Conservation (phyloP, 1,140 invertebrate species). For the Drosophila pseudoobscura region DNA sequence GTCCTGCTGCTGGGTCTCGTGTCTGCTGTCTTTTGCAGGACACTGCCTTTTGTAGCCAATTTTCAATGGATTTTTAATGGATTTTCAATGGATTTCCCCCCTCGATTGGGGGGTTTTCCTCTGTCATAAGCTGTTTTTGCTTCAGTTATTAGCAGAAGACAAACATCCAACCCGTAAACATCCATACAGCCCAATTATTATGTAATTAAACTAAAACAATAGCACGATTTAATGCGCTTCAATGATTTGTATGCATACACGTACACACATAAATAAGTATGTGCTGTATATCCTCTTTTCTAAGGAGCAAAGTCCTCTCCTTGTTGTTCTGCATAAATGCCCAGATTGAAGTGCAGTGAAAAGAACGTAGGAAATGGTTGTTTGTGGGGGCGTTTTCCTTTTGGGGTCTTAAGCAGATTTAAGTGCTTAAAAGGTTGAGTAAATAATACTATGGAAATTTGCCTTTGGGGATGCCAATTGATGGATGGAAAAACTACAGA, state of each 20-base stretch:
- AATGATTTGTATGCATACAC: slow-evolving; percentile 26
- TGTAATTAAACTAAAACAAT: slow-evolving; percentile 81
- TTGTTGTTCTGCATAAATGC: slow-evolving; percentile 21
- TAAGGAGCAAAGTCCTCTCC: neutral
- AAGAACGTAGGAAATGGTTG: neutral
- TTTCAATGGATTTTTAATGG: slow-evolving; percentile 29
- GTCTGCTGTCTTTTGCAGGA: slow-evolving; percentile 45
- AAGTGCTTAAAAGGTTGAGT: slow-evolving; percentile 9
- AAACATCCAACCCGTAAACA: slow-evolving; percentile 34
- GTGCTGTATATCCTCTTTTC: no score
- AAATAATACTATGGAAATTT: slow-evolving; percentile 12
- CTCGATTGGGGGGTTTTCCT: neutral
- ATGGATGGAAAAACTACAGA: no score
- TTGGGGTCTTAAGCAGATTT: slow-evolving; percentile 4
- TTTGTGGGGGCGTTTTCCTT: neutral
- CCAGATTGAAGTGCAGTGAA: neutral
- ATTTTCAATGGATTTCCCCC: slow-evolving; percentile 43
- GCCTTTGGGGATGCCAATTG: no score
- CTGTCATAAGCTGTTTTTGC: slow-evolving; percentile 38
- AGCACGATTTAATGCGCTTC: slow-evolving; percentile 61
- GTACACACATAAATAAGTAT: no score
- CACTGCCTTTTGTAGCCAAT: slow-evolving; percentile 62
- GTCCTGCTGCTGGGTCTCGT: slow-evolving; percentile 21
- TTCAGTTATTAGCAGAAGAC: slow-evolving; percentile 63
- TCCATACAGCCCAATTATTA: slow-evolving; percentile 67